Percentiles rank a stretch among this genome's conserved stretches.
phyloP scores from a whole-genome alignment of 2,888 invertebrate species.

The Lysandra bellargus region DNA sequence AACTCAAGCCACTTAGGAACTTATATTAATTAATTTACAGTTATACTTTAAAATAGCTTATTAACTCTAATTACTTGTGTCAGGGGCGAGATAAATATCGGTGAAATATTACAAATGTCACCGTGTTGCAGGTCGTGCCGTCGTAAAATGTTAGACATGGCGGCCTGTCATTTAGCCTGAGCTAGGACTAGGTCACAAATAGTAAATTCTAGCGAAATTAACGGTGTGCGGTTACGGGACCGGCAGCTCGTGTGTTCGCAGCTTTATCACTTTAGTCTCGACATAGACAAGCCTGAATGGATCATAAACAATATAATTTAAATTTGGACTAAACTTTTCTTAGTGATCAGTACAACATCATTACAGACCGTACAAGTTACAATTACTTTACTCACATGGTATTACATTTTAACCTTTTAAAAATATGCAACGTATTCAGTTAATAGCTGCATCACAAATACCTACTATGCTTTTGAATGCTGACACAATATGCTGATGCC shows the following conservation, averaged over 20 bases:
- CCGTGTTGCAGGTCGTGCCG: not conserved
- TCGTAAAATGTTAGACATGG: conserved; percentile 19
- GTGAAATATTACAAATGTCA: conserved; percentile 21
- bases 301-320: conserved; percentile 23
- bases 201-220: conserved; percentile 31
- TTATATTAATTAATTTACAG: not conserved
- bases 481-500: too few species aligned
- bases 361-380: not conserved
- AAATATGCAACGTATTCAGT: too few species aligned
- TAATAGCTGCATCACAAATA: too few species aligned
- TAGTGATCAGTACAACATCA: not conserved
- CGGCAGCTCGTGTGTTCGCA: conserved; percentile 39
- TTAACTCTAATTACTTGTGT: conserved; percentile 8
- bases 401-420: not conserved
- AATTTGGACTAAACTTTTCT: conserved; percentile 14
- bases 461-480: too few species aligned
- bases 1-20: not conserved
- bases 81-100: conserved; percentile 1
- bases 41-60: not conserved
- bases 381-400: not conserved
- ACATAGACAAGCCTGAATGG: conserved; percentile 36
- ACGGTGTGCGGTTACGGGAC: conserved; percentile 44
- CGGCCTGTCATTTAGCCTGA: conserved; percentile 28
- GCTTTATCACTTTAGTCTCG: conserved; percentile 44
- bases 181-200: conserved; percentile 37